Evolutionary conservation across 2,113 vertebrate genomes (phyloP), one percentile per base, ranked within the genome.

Genomic region (Eulemur macaco): DNA sequence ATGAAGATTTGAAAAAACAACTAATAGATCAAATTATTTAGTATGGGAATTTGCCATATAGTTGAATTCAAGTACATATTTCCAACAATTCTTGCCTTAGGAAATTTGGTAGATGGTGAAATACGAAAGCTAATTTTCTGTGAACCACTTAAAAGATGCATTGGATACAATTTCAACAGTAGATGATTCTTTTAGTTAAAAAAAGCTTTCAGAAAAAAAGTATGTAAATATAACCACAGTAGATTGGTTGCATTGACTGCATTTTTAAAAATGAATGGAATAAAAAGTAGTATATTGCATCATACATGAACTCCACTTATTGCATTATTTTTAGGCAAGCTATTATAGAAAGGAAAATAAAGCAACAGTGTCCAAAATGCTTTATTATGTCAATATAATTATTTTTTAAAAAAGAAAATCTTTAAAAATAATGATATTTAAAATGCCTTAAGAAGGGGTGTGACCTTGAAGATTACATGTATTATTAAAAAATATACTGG

Each of bases 81-180:
- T 84, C 11, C 42, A 76, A 73, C 1, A 88, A 71, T 10, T 10
- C 29, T 92, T 54, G 83, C 25, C 58, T 87, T 42, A 63, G 31
- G 27, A 69, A 89, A 91, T 92, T 66, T 83, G 21, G 56, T 50
- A 78, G 10, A 52, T 94, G 45, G 83, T 90, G 11, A 96, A 78
- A 90, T 66, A 42, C 1, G 73, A 18, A 39, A 64, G 68, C 11
- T 85, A 47, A n/a, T 56, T 69, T 77, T 93, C 37, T 31, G 25
- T 83, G 17, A 84, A 71, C 2, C 15, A 60, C 27, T 87, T 21
- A 77, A 66, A 83, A 45, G 34, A 66, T 15, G 8, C 5, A 56
- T 23, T 50, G 11, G 25, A 47, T 92, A 56, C 9, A 63, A n/a
- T 56, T 74, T 52, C 29, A 45, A 42, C 3, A 78, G 60, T 42